A percentile compares a stretch with the other conserved stretches of the same genome.
Evolutionary conservation across 2,113 vertebrate species (phyloP).

Genomic region (Perca fluviatilis): DNA sequence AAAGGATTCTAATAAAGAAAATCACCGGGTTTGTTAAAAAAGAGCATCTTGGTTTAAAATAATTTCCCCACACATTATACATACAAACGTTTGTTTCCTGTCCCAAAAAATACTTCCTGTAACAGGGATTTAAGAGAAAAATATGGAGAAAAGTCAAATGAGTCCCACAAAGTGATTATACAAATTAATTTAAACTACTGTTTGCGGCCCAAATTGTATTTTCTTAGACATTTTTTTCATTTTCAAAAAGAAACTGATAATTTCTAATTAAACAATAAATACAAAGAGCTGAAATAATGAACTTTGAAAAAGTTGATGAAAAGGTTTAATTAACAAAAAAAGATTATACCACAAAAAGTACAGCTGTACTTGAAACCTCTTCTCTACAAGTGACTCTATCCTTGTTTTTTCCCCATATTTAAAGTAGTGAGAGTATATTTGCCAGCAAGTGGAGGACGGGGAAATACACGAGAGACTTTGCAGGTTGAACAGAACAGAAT

Average conservation of each 20-base stretch:
- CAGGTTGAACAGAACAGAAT: conserved; percentile 13
- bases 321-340: neutral
- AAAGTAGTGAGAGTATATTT: neutral
- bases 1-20: neutral
- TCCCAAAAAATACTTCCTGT: neutral
- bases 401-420: neutral
- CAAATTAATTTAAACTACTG: neutral
- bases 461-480: neutral
- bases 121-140: neutral
- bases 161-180: neutral
- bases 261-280: neutral
- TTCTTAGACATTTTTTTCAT: neutral
- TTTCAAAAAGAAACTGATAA: neutral
- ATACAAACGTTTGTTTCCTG: neutral
- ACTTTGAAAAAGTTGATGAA: neutral
- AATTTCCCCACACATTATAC: neutral
- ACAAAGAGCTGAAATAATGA: neutral
- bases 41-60: neutral
- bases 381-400: neutral
- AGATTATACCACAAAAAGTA: neutral
- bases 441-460: neutral
- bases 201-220: neutral
- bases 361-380: too few species aligned
- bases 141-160: neutral
- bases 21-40: neutral